Percentiles rank a stretch among this genome's conserved stretches.
Conservation (phyloP, 2,888 invertebrate genomes). For the Amblyjoppa fuscipennis region DNA sequence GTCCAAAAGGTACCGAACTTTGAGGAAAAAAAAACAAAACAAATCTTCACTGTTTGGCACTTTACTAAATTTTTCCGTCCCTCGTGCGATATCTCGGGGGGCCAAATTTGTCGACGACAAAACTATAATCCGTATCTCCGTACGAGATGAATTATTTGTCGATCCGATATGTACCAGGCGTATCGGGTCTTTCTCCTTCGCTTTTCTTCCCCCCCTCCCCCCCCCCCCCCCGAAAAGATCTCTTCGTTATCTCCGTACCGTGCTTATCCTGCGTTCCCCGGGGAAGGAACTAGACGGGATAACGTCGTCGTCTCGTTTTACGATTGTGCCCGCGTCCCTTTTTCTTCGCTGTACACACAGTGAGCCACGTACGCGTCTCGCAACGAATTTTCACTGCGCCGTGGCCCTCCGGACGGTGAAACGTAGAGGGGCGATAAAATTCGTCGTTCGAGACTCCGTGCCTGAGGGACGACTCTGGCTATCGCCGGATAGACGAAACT, state of each 20-base stretch:
- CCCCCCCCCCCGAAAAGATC: slow-evolving; percentile 1
- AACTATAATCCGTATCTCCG: slow-evolving; percentile 22
- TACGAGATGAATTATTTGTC: slow-evolving; percentile 20
- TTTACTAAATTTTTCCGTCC: not conserved
- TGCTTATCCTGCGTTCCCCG: slow-evolving; percentile 6
- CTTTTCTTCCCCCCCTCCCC: slow-evolving; percentile 3
- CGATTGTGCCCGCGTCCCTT: slow-evolving; percentile 49
- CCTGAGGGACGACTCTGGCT: slow-evolving; percentile 40
- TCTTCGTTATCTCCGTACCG: slow-evolving; percentile 41
- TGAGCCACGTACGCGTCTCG: not conserved
- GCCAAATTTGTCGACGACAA: not conserved
- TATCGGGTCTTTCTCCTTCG: slow-evolving; percentile 6
- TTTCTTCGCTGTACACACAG: slow-evolving; percentile 10
- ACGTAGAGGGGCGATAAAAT: slow-evolving; percentile 45
- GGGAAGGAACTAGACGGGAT: slow-evolving; percentile 30
- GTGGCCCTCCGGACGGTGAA: slow-evolving; percentile 7
- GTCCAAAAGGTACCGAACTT: no score
- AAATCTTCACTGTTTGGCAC: no score
- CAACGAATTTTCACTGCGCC: slow-evolving; percentile 41
- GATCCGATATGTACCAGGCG: not conserved
- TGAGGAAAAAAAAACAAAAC: no score
- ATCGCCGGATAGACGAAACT: slow-evolving; percentile 66
- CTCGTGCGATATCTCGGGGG: not conserved
- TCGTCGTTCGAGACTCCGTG: slow-evolving; percentile 34
- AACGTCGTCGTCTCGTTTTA: slow-evolving; percentile 55